A percentile compares a stretch with the other conserved stretches of the same genome.
Conservation (phyloP, 2,888 invertebrate genomes). For the Cataglyphis albicans region DNA sequence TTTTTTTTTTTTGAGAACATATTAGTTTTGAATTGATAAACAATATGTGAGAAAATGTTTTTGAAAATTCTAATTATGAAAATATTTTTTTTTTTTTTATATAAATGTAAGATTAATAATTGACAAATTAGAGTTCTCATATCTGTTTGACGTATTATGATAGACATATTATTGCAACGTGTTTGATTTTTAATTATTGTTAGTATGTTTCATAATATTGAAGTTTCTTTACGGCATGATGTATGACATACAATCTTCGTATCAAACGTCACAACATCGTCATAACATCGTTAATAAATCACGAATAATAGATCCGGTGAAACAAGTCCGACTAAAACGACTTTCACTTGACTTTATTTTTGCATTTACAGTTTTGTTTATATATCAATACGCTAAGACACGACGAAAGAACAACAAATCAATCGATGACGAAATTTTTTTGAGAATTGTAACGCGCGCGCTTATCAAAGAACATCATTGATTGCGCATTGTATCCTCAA, state of each 20-base stretch:
- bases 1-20: not conserved
- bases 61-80: not conserved
- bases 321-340: constrained; percentile 33
- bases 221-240: constrained; percentile 62
- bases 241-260: constrained; percentile 51
- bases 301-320: constrained; percentile 47
- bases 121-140: constrained; percentile 3
- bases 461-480: not conserved
- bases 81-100: not conserved
- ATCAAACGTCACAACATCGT: constrained; percentile 20
- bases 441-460: not conserved
- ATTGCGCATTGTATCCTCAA: not conserved
- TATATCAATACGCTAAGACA: not conserved
- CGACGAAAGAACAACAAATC: constrained; percentile 24
- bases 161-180: not conserved
- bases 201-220: not conserved
- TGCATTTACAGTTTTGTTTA: constrained; percentile 36
- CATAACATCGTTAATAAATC: constrained; percentile 51
- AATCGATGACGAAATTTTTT: constrained; percentile 17
- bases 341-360: constrained; percentile 56
- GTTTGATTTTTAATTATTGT: constrained; percentile 4
- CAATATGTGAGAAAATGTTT: not conserved
- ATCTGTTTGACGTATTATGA: not conserved
- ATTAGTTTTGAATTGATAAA: constrained; percentile 1
- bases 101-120: not conserved